A percentile compares a stretch with the other conserved stretches of the same genome.
Evolutionary conservation across 2,113 vertebrate genomes (phyloP).

Genomic region (Elaphurus davidianus): DNA sequence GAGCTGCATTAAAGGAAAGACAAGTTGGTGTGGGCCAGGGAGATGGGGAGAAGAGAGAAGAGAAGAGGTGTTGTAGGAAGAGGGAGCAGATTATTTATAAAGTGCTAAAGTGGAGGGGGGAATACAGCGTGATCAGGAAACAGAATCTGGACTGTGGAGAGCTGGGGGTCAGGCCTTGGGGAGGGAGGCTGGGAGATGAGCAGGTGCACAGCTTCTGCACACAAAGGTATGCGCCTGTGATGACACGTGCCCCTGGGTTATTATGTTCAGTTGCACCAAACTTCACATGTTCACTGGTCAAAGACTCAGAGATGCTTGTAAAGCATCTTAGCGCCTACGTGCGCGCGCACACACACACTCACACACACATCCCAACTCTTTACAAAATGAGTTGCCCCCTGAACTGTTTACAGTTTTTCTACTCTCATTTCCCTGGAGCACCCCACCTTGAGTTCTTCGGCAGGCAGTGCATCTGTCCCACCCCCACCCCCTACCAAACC

Average conservation of each 20-base stretch:
- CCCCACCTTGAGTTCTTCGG: background rate
- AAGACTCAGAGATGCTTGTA: background rate
- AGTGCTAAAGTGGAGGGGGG: background rate
- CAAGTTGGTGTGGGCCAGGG: too few species aligned
- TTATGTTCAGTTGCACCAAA: background rate
- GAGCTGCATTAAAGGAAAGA: background rate
- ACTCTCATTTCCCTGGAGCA: background rate
- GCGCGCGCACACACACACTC: background rate
- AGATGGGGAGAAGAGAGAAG: background rate
- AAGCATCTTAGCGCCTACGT: background rate
- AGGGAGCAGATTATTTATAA: background rate
- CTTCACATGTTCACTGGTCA: background rate
- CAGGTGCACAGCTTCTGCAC: background rate
- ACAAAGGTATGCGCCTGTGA: background rate
- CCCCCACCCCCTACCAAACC: background rate
- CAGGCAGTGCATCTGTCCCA: background rate
- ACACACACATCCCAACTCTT: background rate
- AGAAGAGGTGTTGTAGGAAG: background rate
- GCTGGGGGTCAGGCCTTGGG: background rate
- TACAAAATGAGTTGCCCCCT: background rate
- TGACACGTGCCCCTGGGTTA: fast-evolving
- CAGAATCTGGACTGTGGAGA: background rate
- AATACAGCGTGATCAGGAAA: too few species aligned
- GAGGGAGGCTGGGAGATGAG: background rate
- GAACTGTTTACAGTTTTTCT: background rate